Conservation (phyloP, 2,888 invertebrate genomes). For the Agapostemon virescens region DNA sequence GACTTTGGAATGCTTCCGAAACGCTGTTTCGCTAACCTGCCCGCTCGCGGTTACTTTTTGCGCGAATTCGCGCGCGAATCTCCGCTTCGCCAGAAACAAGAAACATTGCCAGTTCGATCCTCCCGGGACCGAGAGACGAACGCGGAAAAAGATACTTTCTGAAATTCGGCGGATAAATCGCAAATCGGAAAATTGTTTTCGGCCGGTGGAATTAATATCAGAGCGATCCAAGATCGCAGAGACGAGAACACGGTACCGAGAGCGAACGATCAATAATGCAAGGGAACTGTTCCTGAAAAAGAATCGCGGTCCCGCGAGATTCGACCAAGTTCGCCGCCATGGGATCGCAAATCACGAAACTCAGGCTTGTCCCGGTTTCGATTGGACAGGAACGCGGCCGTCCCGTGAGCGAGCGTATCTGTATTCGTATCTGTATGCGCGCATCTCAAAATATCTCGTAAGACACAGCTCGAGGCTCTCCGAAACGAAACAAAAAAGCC, state of each 20-base stretch:
- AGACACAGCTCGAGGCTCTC: slow-evolving; percentile 4
- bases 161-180: not conserved
- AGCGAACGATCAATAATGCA: slow-evolving; percentile 1
- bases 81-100: not conserved
- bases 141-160: not conserved
- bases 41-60: slow-evolving; percentile 15
- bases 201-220: not conserved
- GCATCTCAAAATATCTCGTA: slow-evolving; percentile 46
- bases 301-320: slow-evolving; percentile 2
- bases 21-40: slow-evolving; percentile 14
- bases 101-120: not conserved
- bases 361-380: slow-evolving; percentile 34
- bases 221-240: not conserved
- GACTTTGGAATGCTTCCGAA: slow-evolving; percentile 46
- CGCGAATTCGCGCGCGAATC: not conserved
- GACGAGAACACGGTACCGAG: not conserved
- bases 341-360: slow-evolving; percentile 9
- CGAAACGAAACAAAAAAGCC: not conserved
- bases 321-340: slow-evolving; percentile 1
- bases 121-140: too few species aligned
- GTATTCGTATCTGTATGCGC: slow-evolving; percentile 12
- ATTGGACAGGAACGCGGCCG: slow-evolving; percentile 4
- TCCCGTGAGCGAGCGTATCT: slow-evolving; percentile 10
- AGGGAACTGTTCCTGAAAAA: not conserved
- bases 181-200: not conserved